phyloP scores from a whole-genome alignment of 2,797 vertebrate genomes.

The Trematomus bernacchii region DNA sequence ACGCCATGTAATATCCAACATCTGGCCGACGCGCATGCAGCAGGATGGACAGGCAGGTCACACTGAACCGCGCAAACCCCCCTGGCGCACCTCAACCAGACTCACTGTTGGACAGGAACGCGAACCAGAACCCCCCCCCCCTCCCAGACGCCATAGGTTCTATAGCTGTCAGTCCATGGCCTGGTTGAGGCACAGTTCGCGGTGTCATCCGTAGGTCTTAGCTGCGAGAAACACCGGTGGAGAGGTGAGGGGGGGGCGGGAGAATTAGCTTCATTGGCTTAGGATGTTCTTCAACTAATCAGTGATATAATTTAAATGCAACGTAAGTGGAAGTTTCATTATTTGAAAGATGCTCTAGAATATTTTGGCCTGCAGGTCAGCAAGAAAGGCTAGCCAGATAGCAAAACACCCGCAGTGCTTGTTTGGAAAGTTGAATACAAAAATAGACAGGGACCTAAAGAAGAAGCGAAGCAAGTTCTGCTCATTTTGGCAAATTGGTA shows the following conservation, averaged over 20 bases:
- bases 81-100: conserved; percentile 45
- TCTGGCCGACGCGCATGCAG: conserved; percentile 73
- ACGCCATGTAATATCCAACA: conserved; percentile 82
- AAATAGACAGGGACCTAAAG: not conserved
- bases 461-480: not conserved
- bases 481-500: not conserved
- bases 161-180: conserved; percentile 71
- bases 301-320: not conserved
- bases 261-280: not conserved
- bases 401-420: not conserved
- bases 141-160: conserved; percentile 11
- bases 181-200: conserved; percentile 81
- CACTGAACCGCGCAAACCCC: conserved; percentile 53
- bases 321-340: not conserved
- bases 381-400: not conserved
- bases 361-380: not conserved
- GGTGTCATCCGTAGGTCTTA: conserved; percentile 58
- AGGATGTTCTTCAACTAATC: not conserved
- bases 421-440: not conserved
- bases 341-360: not conserved
- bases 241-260: not conserved
- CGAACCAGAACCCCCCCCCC: conserved; percentile 70
- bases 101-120: conserved; percentile 75
- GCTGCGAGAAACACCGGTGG: not conserved
- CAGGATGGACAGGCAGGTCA: conserved; percentile 65